Base-by-base conservation (phyloP, 2,113 vertebrate genomes). In the Platanista minor region DNA sequence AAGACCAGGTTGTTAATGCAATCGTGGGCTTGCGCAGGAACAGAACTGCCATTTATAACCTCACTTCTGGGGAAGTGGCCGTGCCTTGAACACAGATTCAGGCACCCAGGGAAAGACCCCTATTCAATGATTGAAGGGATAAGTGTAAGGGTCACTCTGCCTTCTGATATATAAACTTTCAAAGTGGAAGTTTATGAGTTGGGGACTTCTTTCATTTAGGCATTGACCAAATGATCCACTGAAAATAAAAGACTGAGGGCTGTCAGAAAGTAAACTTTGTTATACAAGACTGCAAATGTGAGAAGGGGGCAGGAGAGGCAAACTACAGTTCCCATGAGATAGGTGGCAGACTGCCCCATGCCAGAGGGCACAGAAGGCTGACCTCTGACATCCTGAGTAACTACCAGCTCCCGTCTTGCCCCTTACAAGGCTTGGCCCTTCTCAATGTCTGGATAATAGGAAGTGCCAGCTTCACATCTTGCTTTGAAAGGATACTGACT, bases 211-310 rank as follows among this genome's bases (percentile, higher is more conserved):
- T 90, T 75, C 27, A 54, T 81, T 83, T 77, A 85, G 39, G 43
- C 64, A 57, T 71, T 96, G 80, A 96, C 52, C 43, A 75, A 62
- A 74, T 43, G 91, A 89, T 87, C 36, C 75, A 39, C 3, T 72
- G 61, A 92, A 96, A 96, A 72, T 54, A 95, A 86, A 95, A 96
- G 29, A 96, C 67, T 54, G 66, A 64, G 82, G 20, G 14, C 62
- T 41, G 1, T 64, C 57, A 80, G 66, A 81, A 94, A 94, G 36
- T 29, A 89, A 94, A 94, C 39, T 10, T 43, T 41, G 10, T 83
- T 80, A 69, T 41, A 23, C 9, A 77, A 75, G 49, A 29, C 23
- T 59, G 74, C 25, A 72, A 57, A 93, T 0, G 6, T 85, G 78
- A 91, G n/a, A 77, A 62, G 59, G 20, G 12, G 4, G 4, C 6